A percentile compares a stretch with the other conserved stretches of the same genome.
Conservation (phyloP, 2,113 vertebrate genomes). For the Centrocercus urophasianus region DNA sequence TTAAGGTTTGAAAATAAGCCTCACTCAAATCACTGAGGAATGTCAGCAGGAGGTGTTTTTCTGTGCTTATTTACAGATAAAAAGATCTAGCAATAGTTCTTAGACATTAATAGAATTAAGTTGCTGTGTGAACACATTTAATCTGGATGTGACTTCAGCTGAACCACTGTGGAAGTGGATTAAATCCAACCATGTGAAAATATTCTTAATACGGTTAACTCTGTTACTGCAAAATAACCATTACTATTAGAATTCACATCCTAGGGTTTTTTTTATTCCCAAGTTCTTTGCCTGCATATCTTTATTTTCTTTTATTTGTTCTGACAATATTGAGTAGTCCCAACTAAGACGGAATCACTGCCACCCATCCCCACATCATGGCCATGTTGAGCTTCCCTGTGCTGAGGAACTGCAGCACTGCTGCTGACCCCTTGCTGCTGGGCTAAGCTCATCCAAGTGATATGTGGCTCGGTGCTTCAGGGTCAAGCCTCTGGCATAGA, state of each 20-base stretch:
- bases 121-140: slow-evolving; percentile 11
- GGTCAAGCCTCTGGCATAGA: background rate
- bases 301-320: background rate
- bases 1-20: slow-evolving; percentile 21
- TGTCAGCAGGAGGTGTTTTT: background rate
- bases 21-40: background rate
- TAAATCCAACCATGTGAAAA: slow-evolving; percentile 11
- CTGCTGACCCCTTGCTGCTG: rapidly evolving
- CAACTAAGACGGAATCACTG: background rate
- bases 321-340: background rate
- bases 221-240: background rate
- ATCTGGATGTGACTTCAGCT: background rate
- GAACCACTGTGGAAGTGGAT: slow-evolving; percentile 1
- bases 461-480: background rate
- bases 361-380: rapidly evolving
- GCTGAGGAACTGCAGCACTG: background rate
- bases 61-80: slow-evolving; percentile 18
- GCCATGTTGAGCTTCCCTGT: background rate
- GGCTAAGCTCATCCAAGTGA: rapidly evolving
- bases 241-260: background rate
- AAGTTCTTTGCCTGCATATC: background rate
- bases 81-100: background rate
- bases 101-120: slow-evolving; percentile 26
- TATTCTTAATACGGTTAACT: slow-evolving; percentile 35
- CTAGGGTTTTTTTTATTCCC: background rate